Evolutionary conservation across 2,113 vertebrate species (phyloP), one percentile per base, ranked within the genome.

Genomic region (Marcusenius ussheri): DNA sequence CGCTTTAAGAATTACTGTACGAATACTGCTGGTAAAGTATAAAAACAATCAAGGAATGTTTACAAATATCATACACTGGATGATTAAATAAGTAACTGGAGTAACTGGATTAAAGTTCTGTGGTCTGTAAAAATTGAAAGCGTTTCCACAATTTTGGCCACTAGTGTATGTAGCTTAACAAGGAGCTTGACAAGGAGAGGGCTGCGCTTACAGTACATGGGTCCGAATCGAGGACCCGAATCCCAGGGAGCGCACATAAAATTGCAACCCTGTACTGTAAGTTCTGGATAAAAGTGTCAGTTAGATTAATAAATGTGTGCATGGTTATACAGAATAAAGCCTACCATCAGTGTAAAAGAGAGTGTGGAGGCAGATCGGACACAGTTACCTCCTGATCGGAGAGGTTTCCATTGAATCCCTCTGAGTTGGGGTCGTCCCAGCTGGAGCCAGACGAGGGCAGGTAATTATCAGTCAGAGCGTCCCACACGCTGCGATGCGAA

Each of bases 381-480:
- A 19, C 53, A 90, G 90, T 91, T 96, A 98, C 97, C 97, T 98
- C 97, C 10, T 96, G 95, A 84, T 98, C 97, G 35, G 97, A 97
- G 70, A 96, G 91, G 92, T 98, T 98, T 70, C 97, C 97, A 89
- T 98, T 98, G 91, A 97, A 94, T 85, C 95, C 96, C 91, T 98
- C 96, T 15, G 96, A 92, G 91, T 95, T 95, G 2, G 95, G 93
- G 74, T 95, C 94, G 92, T 97, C 96, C 97, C 97, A 98, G 92
- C 96, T 96, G 92, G 97, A 96, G 62, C 95, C 94, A 90, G 95
- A 94, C 90, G 95, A 95, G 88, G 95, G 95, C 91, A 96, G 95
- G 94, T 98, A 98, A 96, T 98, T 98, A 95, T 98, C 97, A n/a
- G 97, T 98, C 92, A 98, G 94, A 90, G 97, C 97, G 89, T 97